Evolutionary conservation across 2,888 invertebrate genomes (phyloP), one percentile per base, ranked within the genome.

Genomic region (Philereme vetulata): DNA sequence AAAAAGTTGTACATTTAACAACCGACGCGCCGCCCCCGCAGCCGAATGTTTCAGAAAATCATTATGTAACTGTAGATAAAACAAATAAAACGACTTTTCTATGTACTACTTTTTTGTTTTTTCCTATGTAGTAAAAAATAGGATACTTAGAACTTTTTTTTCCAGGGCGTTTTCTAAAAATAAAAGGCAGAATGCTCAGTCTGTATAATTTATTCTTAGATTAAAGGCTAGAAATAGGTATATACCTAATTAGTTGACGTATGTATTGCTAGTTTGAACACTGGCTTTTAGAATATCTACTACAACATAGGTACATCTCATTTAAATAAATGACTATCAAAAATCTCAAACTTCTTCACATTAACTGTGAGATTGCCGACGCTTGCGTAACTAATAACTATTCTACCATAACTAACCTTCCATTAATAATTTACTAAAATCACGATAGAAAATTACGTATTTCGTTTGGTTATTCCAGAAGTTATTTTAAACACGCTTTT

Each of bases 41-140:
- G 81, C 83, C 80, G 84, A 77, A 77, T 64, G 66, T 65, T 77
- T 72, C 78, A 74, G 72, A 73, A 78, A 82, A 84, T 77, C 81
- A 85, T 84, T 82, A 84, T 88, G 86, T 90, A 90, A 90, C 83
- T 92, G 91, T 92, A 92, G 92, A 91, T 92, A 89, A 64, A 67
- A 85, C 82, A 82, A 91, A 88, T 91, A 91, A 91, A 92, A 77
- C 79, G 81, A 90, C 86, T 88, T 90, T 90, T 91, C 86, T 90
- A 91, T 90, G 88, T 90, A 91, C 77, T 79, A 34, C 7, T 61
- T 32, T 55, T 64, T 57, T 65, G 21, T 21, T 21, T 21, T 21
- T 21, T 21, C 21, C 21, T 21, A 21, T 21, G 21, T 21, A 21
- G 21, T 21, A 21, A 2, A 21, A 21, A 21, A 21, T 2, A 21